These are phyloP conservation scores for Cirrhinus mrigala DNA, from an alignment of 2,797 vertebrate species.

Conservation along the genomic window DNA sequence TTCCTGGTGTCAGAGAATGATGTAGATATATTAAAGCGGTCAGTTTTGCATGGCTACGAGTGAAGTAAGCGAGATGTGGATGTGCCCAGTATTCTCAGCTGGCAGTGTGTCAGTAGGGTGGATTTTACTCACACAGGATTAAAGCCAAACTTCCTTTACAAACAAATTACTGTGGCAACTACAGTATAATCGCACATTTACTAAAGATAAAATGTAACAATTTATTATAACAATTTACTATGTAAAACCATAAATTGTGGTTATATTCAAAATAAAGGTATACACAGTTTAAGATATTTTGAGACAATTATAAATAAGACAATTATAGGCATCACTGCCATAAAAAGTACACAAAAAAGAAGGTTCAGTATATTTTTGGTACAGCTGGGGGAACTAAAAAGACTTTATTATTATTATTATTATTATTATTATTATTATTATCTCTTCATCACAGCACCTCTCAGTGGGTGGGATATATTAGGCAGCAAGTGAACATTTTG, in stretches of 20 bases:
- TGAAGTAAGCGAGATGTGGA: background rate
- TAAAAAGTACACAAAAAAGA: background rate
- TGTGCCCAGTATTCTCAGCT: background rate
- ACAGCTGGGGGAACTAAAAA: background rate
- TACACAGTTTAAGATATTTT: background rate
- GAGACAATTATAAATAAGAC: background rate
- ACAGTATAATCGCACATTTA: background rate
- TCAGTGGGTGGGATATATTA: no score
- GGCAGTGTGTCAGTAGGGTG: slow-evolving; percentile 7
- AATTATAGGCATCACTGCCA: background rate
- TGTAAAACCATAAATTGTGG: background rate
- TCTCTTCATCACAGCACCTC: no score
- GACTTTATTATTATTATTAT: no score
- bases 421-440: background rate
- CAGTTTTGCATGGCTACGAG: no score
- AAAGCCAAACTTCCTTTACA: background rate
- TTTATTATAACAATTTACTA: no score
- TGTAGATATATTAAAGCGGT: background rate
- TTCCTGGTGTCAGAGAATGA: background rate
- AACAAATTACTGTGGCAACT: background rate
- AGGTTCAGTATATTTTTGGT: background rate
- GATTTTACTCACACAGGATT: slow-evolving; percentile 6
- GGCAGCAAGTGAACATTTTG: no score
- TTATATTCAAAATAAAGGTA: background rate
- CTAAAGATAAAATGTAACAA: background rate